phyloP scores from a whole-genome alignment of 1,140 invertebrate genomes.

The Archivesica marissinica region DNA sequence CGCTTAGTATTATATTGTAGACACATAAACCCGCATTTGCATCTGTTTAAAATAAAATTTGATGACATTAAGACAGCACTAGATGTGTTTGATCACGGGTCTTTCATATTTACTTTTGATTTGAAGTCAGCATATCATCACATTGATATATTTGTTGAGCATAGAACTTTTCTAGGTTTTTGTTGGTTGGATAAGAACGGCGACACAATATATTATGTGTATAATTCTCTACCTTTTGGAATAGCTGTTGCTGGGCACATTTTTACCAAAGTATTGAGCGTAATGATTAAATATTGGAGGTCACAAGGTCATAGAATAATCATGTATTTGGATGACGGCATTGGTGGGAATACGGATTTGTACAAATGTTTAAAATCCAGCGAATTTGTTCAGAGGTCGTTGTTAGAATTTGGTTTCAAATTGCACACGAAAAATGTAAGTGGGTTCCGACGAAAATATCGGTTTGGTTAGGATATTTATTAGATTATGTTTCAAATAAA shows the following conservation, averaged over 20 bases:
- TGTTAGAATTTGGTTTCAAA: conserved; percentile 27
- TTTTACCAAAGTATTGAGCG: conserved; percentile 37
- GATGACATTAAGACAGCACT: conserved; percentile 46
- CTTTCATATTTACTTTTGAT: conserved; percentile 63
- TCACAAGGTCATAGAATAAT: conserved; percentile 29
- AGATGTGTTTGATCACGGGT: conserved; percentile 8
- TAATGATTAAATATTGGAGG: conserved; percentile 23
- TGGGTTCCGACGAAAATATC: conserved; percentile 16
- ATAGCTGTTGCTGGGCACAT: conserved; percentile 41
- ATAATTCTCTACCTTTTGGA: conserved; percentile 56
- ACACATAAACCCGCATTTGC: conserved; percentile 58
- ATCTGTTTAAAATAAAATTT: conserved; percentile 57
- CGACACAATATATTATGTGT: conserved; percentile 29
- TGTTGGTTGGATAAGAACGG: background rate
- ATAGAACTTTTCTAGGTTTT: conserved; percentile 59
- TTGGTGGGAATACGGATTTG: conserved; percentile 7
- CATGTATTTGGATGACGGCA: conserved; percentile 52
- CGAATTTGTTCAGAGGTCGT: background rate
- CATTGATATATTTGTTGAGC: conserved; percentile 41
- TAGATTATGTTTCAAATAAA: conserved; percentile 31
- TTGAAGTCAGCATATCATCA: conserved; percentile 62
- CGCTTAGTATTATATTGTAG: conserved; percentile 62
- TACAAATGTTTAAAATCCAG: background rate
- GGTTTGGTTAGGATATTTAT: conserved; percentile 34
- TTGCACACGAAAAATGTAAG: conserved; percentile 53